Evolutionary conservation across 2,888 invertebrate species (phyloP), one percentile per base, ranked within the genome.

Genomic region (Fabriciana adippe): DNA sequence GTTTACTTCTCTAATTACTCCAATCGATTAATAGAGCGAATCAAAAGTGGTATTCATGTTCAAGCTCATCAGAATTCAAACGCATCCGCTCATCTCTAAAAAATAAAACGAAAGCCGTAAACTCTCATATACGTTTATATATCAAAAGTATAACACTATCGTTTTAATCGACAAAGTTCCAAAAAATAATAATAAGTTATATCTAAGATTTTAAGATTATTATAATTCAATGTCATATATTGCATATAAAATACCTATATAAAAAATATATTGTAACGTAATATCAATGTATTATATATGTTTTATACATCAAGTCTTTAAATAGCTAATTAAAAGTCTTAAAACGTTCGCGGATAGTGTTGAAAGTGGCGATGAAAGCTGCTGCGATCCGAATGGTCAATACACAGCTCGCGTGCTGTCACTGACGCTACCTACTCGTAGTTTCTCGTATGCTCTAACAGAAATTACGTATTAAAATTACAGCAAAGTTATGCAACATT

Each of bases 301-400:
- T 47, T 62, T 13, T 54, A 54, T 4, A 26, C 54, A 16, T 11
- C 21, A 54, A 54, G 8, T 51, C 55, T 57, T 47, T 53, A 55
- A 57, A 54, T 48, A 66, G 81, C 84, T 88, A 87, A 89, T 90
- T 89, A 88, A 85, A 84, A 89, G 82, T 86, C 86, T 83, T 78
- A 79, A 79, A 81, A 84, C 85, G 86, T 83, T 79, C 80, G 76
- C 77, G 79, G 76, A 67, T 66, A 66, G 69, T 74, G 85, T 87
- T 81, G 89, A 91, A 89, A 92, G 92, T 88, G 84, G 85, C 85
- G 81, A 88, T 79, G 90, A 90, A 91, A 91, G 90, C 89, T 88
- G 87, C 79, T 75, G 74, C 82, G 81, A 41, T 41, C 11, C 35
- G 83, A 86, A 87, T 88, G 87, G 86, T 82, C 87, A 88, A 85